Evolutionary conservation across 1,140 invertebrate genomes (phyloP), one percentile per base, ranked within the genome.

Genomic region (Trachymyrmex septentrionalis): DNA sequence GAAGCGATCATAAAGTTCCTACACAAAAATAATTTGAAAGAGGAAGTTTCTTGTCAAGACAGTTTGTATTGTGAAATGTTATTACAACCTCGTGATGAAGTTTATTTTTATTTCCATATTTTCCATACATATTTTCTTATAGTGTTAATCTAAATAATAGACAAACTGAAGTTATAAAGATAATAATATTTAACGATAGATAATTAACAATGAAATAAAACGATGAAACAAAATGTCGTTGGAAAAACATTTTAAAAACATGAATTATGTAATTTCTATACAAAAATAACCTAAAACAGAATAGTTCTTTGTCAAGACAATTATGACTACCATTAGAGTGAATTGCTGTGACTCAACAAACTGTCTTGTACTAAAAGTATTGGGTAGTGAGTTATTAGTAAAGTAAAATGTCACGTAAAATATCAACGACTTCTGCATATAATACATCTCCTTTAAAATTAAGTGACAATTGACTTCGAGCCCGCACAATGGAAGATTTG

Each of bases 401-500:
- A 0, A 38, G 34, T 61, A 21, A 63, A 12, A 63, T 0, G 2
- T 3, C 34, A n/a, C 1, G 24, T 27, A 6, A 55, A 50, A 16
- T 2, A 19, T 38, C 64, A 21, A 9, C 10, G 19, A 16, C 7
- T n/a, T 64, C 19, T 64, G n/a, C 1, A 6, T 14, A 14, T 53
- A 19, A 6, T n/a, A 57, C n/a, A 34, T 71, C n/a, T 48, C 16
- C 14, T 14, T 73, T 73, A 63, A 63, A 63, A 30, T 73, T n/a
- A 19, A 82, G 6, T 7, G 10, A 71, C 34, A 38, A 57, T 82
- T 59, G 24, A 9, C 55, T 73, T 30, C 27, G 2, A 14, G 69
- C 14, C 16, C 16, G 44, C 21, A 73, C 12, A 14, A n/a, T 73
- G 80, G 69, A 75, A 84, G 55, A 75, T 75, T 75, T 84, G 27